These are phyloP conservation scores for Brevimyrus niger DNA, from an alignment of 2,113 vertebrate species.

Conservation along the genomic window DNA sequence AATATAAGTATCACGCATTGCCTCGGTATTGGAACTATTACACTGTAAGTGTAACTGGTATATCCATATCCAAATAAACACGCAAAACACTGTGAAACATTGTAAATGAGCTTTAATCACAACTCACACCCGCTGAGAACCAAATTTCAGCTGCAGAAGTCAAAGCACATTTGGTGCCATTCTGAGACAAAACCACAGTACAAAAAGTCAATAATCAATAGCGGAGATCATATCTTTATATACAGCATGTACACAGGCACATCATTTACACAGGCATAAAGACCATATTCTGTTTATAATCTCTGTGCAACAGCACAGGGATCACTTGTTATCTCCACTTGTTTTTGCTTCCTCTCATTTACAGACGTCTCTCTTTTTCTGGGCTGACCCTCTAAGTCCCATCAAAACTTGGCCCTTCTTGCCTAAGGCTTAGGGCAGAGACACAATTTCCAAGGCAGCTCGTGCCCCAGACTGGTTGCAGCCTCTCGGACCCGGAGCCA, in stretches of 20 bases:
- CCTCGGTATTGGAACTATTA: not conserved
- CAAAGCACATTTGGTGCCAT: constrained; percentile 43
- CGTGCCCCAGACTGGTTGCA: not conserved
- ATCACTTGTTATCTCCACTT: constrained; percentile 38
- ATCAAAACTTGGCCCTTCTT: not conserved
- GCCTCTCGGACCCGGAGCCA: not conserved
- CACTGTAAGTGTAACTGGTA: not conserved
- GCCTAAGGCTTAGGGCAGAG: not conserved
- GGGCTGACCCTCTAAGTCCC: not conserved
- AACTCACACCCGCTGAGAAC: constrained; percentile 44
- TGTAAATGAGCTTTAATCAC: constrained; percentile 66
- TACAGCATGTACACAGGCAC: constrained; percentile 65
- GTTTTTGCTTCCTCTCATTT: not conserved
- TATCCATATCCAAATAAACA: not conserved
- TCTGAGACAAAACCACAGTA: constrained; percentile 53
- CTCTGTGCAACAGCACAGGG: constrained; percentile 49
- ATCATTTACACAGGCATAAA: constrained; percentile 59
- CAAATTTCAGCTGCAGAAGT: constrained; percentile 37
- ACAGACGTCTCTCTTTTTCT: not conserved
- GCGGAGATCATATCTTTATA: constrained; percentile 46
- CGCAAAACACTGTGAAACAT: not conserved
- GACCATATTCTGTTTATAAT: constrained; percentile 58
- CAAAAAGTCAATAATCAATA: constrained; percentile 54
- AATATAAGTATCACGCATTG: not conserved
- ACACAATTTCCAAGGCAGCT: not conserved